These are phyloP conservation scores for Sebastes reedi DNA, from an alignment of 2,797 vertebrate genomes.

Conservation along the genomic window DNA sequence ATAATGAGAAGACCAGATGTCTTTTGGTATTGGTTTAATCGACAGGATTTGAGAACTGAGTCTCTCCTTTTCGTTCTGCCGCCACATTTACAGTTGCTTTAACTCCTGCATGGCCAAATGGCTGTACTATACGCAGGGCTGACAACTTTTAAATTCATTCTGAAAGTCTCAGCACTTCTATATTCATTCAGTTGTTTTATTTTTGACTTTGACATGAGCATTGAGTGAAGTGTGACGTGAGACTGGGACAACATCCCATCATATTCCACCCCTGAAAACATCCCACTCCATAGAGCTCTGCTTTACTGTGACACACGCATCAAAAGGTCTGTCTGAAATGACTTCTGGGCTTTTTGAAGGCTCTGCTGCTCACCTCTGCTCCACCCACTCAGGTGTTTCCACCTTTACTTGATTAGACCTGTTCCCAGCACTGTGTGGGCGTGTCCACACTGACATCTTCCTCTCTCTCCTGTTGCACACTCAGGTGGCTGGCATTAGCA, in stretches of 20 bases:
- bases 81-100: neutral
- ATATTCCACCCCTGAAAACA: neutral
- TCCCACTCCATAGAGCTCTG: neutral
- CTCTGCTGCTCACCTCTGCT: neutral
- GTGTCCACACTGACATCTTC: neutral
- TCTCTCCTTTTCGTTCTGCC: no score
- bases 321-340: neutral
- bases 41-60: no score
- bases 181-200: constrained; percentile 19
- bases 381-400: constrained; percentile 9
- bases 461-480: neutral
- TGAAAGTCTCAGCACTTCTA: constrained; percentile 10
- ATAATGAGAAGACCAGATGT: no score
- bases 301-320: no score
- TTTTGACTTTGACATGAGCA: constrained; percentile 23
- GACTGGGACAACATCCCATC: neutral
- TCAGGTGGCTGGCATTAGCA: neutral
- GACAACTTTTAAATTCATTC: neutral
- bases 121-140: neutral
- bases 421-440: neutral
- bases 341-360: neutral
- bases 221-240: neutral
- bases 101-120: neutral
- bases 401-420: neutral
- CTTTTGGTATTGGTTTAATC: no score